These are phyloP conservation scores for Melanotaenia nigrans DNA, from an alignment of 2,797 vertebrate species.

Conservation along the genomic window DNA sequence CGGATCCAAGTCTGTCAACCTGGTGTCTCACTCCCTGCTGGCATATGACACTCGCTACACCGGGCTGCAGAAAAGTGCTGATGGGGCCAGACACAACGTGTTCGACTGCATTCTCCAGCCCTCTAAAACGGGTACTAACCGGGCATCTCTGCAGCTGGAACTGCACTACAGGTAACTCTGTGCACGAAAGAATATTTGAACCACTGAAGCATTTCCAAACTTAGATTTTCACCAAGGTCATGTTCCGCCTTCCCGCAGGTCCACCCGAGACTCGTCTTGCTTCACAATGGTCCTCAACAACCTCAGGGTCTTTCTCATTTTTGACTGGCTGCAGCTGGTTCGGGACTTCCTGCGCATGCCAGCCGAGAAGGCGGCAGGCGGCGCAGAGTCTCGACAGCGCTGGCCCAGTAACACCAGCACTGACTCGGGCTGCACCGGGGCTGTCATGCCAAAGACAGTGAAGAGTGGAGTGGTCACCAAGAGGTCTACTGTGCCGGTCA, in stretches of 20 bases:
- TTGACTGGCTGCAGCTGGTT: conserved; percentile 94
- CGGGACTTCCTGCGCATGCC: conserved; percentile 89
- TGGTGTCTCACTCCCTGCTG: conserved; percentile 97
- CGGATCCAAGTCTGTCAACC: conserved; percentile 91
- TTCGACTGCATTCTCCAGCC: conserved; percentile 95
- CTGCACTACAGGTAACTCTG: conserved; percentile 90
- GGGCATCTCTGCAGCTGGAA: conserved; percentile 93
- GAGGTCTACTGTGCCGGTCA: conserved; percentile 89
- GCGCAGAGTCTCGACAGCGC: conserved; percentile 57
- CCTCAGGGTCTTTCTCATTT: conserved; percentile 95
- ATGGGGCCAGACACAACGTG: conserved; percentile 82
- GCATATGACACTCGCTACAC: conserved; percentile 91
- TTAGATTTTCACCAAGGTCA: not conserved
- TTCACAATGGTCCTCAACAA: conserved; percentile 98
- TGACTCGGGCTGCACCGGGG: conserved; percentile 49
- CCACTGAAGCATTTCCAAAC: not conserved
- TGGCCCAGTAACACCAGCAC: conserved; percentile 69
- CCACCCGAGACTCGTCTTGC: conserved; percentile 91
- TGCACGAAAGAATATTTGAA: not conserved
- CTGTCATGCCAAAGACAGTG: conserved; percentile 90
- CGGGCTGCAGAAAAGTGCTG: conserved; percentile 45
- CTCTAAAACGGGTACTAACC: conserved; percentile 87
- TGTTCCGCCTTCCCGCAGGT: conserved; percentile 75
- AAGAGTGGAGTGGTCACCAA: conserved; percentile 96
- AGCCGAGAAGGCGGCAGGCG: conserved; percentile 73